Evolutionary conservation across 2,797 vertebrate species (phyloP), one percentile per base, ranked within the genome.

Genomic region (Malacoctenus gilli): DNA sequence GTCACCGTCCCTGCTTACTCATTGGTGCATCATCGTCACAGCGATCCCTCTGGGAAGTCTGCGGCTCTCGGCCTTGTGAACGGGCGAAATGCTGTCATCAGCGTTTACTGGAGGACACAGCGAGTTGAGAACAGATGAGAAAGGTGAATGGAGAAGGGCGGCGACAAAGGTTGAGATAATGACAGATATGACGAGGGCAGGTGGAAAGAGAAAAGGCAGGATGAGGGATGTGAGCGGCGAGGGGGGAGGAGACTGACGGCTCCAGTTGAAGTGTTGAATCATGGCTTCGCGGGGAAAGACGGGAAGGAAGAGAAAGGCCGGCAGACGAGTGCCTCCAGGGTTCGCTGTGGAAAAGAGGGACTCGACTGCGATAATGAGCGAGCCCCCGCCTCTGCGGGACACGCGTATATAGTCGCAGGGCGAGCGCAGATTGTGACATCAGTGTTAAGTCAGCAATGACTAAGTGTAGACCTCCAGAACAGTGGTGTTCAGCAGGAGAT

Each of bases 341-440:
- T 47, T 44, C 9, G 23, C 36, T 31, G 59, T 14, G 53, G 53
- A 55, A 59, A 48, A 40, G 56, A 59, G 69, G 57, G 58, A 68
- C 55, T 37, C 39, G 70, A 73, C 68, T 39, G 60, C 68, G 73
- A 60, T 81, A 70, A 82, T 79, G 67, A 80, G 77, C 54, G 51
- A 72, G 41, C 73, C 38, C 44, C 62, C 50, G 1, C 4, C 64
- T 53, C 44, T 30, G 25, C 3, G 28, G 23, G 10, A 55, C 43
- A 21, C 57, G 11, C 30, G 12, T 11, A 10, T 48, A 32, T 30
- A 28, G 57, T 21, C 28, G 8, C 52, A 44, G 44, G 44, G 28
- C 77, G 75, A 72, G 66, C 60, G 82, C 16, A 71, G 71, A 82
- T 72, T 75, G 62, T 85, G 80, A 87, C 86, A 80, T 82, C 85